phyloP scores from a whole-genome alignment of 64 coral and sea anemone genomes.

The Hydrozoanthus tunicans region DNA sequence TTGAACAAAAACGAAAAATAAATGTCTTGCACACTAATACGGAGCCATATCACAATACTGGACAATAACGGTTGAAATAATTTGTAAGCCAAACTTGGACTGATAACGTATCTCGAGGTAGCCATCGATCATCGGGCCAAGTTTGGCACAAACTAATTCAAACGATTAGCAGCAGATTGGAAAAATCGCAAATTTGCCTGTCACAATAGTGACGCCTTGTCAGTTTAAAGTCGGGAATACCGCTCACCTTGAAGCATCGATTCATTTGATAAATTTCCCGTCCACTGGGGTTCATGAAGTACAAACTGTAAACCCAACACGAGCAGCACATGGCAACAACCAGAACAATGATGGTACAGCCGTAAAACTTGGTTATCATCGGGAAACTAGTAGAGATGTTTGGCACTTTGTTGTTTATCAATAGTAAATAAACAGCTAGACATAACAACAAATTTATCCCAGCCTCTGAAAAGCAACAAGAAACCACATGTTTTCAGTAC shows the following conservation, averaged over 20 bases:
- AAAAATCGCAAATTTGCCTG: too few species aligned
- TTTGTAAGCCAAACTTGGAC: too few species aligned
- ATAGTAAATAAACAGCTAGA: constrained; percentile 86
- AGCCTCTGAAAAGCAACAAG: constrained; percentile 70
- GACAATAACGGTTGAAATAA: too few species aligned
- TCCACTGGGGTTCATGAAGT: constrained; percentile 89
- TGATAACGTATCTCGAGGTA: too few species aligned
- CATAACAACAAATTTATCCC: constrained; percentile 92
- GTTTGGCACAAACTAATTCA: too few species aligned
- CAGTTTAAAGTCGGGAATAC: not conserved
- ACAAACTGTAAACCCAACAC: constrained; percentile 76
- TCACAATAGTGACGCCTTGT: too few species aligned
- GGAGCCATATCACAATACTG: too few species aligned
- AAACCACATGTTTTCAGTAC: not conserved
- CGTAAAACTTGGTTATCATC: constrained; percentile 95
- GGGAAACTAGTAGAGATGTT: constrained; percentile 81
- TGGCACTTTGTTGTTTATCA: constrained; percentile 92
- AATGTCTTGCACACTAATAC: too few species aligned
- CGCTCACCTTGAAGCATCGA: constrained; percentile 60
- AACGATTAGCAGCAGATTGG: too few species aligned
- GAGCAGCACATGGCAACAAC: constrained; percentile 80
- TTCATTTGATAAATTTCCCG: constrained; percentile 72
- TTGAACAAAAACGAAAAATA: too few species aligned
- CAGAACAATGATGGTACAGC: constrained; percentile 89
- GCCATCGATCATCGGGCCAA: too few species aligned